Base-by-base conservation (phyloP, 2,888 invertebrate genomes). In the Marasmarcha lunaedactyla region DNA sequence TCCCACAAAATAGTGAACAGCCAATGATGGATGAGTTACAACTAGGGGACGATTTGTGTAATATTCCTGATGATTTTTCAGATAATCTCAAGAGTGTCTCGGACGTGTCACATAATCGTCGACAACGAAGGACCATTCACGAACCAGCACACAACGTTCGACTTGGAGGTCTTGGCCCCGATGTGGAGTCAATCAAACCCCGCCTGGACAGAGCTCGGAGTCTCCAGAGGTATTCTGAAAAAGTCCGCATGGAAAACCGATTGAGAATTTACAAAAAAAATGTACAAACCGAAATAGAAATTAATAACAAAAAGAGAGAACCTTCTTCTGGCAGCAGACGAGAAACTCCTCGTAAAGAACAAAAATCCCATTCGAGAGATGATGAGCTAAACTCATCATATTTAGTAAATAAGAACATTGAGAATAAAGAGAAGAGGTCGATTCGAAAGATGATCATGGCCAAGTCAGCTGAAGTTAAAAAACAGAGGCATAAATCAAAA, bases 201-300 rank as follows among this genome's bases (percentile, higher is more conserved):
- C 64, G 78, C 42, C 47, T 81, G 33, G 79, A 81, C 49, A 64
- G 83, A 60, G 81, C 83, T 36, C 62, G 74, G 47, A 79, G 83
- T 39, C 61, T 83, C 15, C 83, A 83, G 53, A 67, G 83, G 47
- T 83, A 83, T 53, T 83, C 83, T 1, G 83, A 83, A 54, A 78
- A 70, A 46, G 74, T 83, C 0, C 63, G 83, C 48, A 78, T 77
- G 72, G 78, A 76, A 54, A 83, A 83, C 46, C 60, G 78, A 13
- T 51, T 79, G 1, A 71, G 56, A 54, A 78, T 83, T 45, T 83
- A 83, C 42, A 81, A 76, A 48, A 72, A 64, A 38, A 57, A 65
- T 0, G 46, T 65, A 15, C 61, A 74, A 55, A 53, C 49, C 27
- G 70, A 73, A 14, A 57, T 51, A 1, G 60, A 67, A 3, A 67